phyloP scores from a whole-genome alignment of 2,888 invertebrate species.

The Pandemis heparana region DNA sequence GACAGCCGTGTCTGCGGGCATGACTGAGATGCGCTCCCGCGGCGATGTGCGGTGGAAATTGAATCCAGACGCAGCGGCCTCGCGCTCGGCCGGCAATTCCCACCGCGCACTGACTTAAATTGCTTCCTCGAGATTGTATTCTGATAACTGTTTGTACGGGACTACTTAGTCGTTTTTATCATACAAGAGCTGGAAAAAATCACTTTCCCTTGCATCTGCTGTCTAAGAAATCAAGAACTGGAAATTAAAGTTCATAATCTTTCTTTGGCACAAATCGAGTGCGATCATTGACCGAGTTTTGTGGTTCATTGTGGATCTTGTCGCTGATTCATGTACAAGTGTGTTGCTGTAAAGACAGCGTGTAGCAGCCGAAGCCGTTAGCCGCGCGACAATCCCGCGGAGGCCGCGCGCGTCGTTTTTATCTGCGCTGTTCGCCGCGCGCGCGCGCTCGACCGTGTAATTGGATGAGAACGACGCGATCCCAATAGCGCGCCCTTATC shows the following conservation, averaged over 20 bases:
- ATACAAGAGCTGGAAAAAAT: background rate
- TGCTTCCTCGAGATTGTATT: conserved; percentile 60
- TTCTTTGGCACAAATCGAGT: background rate
- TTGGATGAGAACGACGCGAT: conserved; percentile 86
- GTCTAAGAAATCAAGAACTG: background rate
- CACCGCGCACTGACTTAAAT: conserved; percentile 77
- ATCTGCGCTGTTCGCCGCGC: conserved; percentile 80
- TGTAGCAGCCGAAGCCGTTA: conserved; percentile 80
- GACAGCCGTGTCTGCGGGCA: conserved; percentile 40
- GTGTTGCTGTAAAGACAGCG: conserved; percentile 61
- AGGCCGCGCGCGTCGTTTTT: conserved; percentile 80
- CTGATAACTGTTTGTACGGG: conserved; percentile 46
- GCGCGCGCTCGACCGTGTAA: conserved; percentile 85
- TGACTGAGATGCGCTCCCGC: conserved; percentile 55
- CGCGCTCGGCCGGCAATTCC: conserved; percentile 65
- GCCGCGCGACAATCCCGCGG: conserved; percentile 82
- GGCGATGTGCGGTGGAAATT: conserved; percentile 70
- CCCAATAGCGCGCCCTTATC: conserved; percentile 85
- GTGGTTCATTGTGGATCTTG: background rate
- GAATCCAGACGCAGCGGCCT: conserved; percentile 66
- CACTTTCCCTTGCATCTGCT: background rate
- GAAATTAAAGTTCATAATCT: background rate
- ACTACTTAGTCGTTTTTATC: background rate
- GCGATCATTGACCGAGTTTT: background rate
- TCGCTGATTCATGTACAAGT: conserved; percentile 58